phyloP scores from a whole-genome alignment of 2,888 invertebrate genomes.

The Andrena hattorfiana region DNA sequence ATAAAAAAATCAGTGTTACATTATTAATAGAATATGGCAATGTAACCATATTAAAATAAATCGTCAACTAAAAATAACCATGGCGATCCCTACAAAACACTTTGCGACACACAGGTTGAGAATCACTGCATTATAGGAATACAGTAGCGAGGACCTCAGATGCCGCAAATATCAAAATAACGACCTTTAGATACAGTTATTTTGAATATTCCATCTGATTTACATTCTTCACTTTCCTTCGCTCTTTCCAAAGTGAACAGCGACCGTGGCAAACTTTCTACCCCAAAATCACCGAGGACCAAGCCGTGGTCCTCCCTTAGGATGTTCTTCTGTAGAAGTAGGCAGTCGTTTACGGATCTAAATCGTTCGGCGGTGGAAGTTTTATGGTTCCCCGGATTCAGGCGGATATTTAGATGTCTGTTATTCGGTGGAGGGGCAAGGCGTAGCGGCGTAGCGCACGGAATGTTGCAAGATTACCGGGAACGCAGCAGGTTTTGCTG shows the following conservation, averaged over 20 bases:
- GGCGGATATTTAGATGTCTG: slow-evolving; percentile 34
- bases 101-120: too few species aligned
- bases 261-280: neutral
- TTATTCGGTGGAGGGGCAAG: slow-evolving; percentile 19
- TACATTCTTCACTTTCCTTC: too few species aligned
- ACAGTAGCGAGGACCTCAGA: too few species aligned
- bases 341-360: slow-evolving; percentile 15
- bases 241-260: too few species aligned
- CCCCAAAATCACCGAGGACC: neutral
- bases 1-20: too few species aligned
- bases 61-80: too few species aligned
- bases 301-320: neutral
- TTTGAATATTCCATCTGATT: slow-evolving; percentile 6
- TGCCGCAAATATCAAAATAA: neutral
- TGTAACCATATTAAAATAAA: too few species aligned
- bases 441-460: slow-evolving; percentile 6
- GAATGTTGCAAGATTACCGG: slow-evolving; percentile 48
- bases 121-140: too few species aligned
- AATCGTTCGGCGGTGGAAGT: slow-evolving; percentile 19
- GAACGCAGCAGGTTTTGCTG: slow-evolving; percentile 53
- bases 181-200: neutral
- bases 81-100: too few species aligned
- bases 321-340: neutral
- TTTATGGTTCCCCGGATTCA: slow-evolving; percentile 21
- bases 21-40: too few species aligned